Evolutionary conservation across 2,797 vertebrate genomes (phyloP).

Genomic region (Pangasius krempfi): DNA sequence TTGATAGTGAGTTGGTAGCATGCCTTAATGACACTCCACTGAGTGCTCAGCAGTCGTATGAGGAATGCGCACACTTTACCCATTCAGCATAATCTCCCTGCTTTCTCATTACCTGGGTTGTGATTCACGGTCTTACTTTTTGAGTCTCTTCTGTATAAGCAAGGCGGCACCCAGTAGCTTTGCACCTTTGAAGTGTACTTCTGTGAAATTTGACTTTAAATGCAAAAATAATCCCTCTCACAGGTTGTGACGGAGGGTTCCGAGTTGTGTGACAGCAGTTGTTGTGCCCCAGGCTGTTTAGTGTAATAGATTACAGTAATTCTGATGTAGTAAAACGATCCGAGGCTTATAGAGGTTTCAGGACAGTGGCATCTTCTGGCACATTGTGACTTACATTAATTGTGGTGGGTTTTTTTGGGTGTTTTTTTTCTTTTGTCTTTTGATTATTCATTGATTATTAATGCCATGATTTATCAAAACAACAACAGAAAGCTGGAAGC

Average conservation of each 20-base stretch:
- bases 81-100: constrained; percentile 3
- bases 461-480: not conserved
- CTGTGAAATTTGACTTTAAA: not conserved
- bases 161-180: not conserved
- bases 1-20: constrained; percentile 37
- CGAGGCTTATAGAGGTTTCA: not conserved
- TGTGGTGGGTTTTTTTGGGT: no score
- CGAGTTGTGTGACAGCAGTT: not conserved
- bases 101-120: constrained; percentile 18
- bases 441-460: not conserved
- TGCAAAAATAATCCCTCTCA: not conserved
- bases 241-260: not conserved
- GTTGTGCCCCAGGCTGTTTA: constrained; percentile 12
- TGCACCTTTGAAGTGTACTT: not conserved
- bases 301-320: not conserved
- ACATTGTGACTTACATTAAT: not conserved
- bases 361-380: not conserved
- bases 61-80: constrained; percentile 41
- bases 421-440: not conserved
- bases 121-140: constrained; percentile 9
- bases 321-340: not conserved
- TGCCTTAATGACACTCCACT: constrained; percentile 44
- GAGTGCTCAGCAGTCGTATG: constrained; percentile 35
- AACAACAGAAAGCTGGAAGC: not conserved
- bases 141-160: not conserved